Base-by-base conservation (phyloP, 30 jellyfish, hydroid and myxozoan species). In the Pelagia noctiluca region DNA sequence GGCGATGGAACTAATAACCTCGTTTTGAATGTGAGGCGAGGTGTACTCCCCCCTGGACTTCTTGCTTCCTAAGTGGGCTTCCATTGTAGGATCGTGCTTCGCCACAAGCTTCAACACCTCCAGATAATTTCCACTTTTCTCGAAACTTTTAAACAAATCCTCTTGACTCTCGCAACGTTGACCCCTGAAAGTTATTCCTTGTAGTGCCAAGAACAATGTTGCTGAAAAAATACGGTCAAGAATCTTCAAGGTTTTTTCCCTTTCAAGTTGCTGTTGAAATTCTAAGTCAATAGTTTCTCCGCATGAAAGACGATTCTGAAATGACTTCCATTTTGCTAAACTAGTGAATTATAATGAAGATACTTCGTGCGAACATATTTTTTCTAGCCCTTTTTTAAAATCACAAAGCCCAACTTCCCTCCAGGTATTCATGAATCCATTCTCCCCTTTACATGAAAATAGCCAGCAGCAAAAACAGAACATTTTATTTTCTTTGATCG, bases 21-120 rank as follows among this genome's bases (percentile, higher is more conserved):
- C 90, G 50, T 80, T 80, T 68, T 80, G 90, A 47, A 80, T 80
- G 38, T 80, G 90, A 63, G 75, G 90, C 37, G 74, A 80, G 50
- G 74, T 80, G 85, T 62, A 63, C 62, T 57, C 35, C 32, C 89
- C 89, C 83, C 82, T 30, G 11, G 89, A 78, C 89, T 78, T 53
- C 83, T 78, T 57, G 89, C 89, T 78, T 54, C 82, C 77, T 24
- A 78, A 64, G 72, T 78, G 89, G 30, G 89, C 89, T 19, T 64
- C 80, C 65, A 78, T 37, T 22, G 61, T 34, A 10, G 89, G 89
- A 78, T 62, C 48, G 47, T 78, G 72, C 61, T 47, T 78, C 47
- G 89, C 89, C 47, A 78, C 69, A 64, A 78, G 72, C 83, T 78
- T 64, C 72, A 78, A 64, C 80, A 62, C 23, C 32, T 78, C 89